Conservation (phyloP, 2,113 vertebrate genomes). For the Rhynchopsitta pachyrhyncha region DNA sequence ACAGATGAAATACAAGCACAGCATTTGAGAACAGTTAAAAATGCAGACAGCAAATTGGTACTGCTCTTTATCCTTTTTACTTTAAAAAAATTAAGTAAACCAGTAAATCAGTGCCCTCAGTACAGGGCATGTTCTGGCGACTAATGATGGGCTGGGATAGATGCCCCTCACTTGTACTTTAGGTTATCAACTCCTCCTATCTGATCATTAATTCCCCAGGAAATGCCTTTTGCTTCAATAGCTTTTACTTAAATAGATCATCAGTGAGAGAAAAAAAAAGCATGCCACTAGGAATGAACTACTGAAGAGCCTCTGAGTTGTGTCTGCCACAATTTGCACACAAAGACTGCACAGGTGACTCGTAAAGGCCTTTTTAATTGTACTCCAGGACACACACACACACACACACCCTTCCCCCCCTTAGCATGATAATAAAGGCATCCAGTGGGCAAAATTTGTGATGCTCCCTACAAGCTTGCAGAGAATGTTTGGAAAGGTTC, state of each 20-base stretch:
- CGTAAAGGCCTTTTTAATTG: slow-evolving; percentile 8
- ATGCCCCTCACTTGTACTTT: slow-evolving; percentile 42
- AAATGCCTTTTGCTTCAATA: slow-evolving; percentile 45
- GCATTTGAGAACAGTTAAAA: background rate
- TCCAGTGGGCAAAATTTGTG: background rate
- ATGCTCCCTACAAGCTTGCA: background rate
- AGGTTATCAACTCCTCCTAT: slow-evolving; percentile 61
- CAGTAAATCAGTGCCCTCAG: slow-evolving; percentile 1
- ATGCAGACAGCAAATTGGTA: background rate
- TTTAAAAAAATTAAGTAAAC: background rate
- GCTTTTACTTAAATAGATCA: slow-evolving; percentile 59
- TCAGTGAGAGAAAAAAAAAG: background rate
- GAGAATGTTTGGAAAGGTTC: background rate
- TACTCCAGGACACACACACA: background rate
- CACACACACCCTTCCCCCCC: no score
- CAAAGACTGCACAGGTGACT: slow-evolving; percentile 12
- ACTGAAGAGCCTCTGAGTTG: background rate
- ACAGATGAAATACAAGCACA: background rate
- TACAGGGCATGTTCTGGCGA: slow-evolving; percentile 33
- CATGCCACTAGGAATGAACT: slow-evolving; percentile 27
- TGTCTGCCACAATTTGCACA: background rate
- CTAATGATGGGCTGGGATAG: slow-evolving; percentile 56
- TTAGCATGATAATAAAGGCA: background rate
- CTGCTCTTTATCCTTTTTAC: background rate
- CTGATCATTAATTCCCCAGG: slow-evolving; percentile 60